Percentiles rank a stretch among this genome's conserved stretches.
Evolutionary conservation across 2,797 vertebrate genomes (phyloP).

Genomic region (Euphonia xanthogaster): DNA sequence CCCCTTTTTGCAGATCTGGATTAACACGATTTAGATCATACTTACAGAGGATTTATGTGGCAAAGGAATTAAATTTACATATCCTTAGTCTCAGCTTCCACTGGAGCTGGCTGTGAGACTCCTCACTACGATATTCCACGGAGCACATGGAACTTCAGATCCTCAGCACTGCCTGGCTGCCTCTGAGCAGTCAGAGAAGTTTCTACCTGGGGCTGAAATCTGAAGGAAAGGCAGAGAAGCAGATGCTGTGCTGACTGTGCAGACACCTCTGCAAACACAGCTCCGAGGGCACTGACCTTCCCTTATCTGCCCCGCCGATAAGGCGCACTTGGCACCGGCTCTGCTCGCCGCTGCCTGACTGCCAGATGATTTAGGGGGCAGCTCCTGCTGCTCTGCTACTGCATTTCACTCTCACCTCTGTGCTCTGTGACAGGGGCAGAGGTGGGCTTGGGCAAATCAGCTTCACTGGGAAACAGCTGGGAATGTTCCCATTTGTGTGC

Average conservation of each 20-base stretch:
- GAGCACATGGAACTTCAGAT: neutral
- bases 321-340: neutral
- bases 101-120: neutral
- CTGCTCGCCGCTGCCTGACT: slow-evolving; percentile 25
- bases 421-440: neutral
- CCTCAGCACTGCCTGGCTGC: neutral
- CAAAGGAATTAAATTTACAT: slow-evolving; percentile 32
- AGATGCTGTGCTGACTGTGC: neutral
- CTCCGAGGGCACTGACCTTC: slow-evolving; percentile 52
- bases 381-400: slow-evolving; percentile 20
- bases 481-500: neutral
- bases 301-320: slow-evolving; percentile 46
- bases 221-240: neutral
- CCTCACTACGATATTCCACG: fast-evolving
- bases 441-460: slow-evolving; percentile 19
- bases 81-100: neutral
- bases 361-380: slow-evolving; percentile 54
- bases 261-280: slow-evolving; percentile 24
- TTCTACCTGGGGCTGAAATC: neutral
- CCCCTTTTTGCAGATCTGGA: neutral
- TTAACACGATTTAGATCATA: slow-evolving; percentile 5
- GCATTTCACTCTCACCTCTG: neutral
- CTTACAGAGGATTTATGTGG: slow-evolving; percentile 11
- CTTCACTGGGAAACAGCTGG: neutral
- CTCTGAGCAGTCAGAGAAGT: neutral